phyloP scores from a whole-genome alignment of 30 jellyfish, hydroid and myxozoan species.

The Cassiopea xamachana region DNA sequence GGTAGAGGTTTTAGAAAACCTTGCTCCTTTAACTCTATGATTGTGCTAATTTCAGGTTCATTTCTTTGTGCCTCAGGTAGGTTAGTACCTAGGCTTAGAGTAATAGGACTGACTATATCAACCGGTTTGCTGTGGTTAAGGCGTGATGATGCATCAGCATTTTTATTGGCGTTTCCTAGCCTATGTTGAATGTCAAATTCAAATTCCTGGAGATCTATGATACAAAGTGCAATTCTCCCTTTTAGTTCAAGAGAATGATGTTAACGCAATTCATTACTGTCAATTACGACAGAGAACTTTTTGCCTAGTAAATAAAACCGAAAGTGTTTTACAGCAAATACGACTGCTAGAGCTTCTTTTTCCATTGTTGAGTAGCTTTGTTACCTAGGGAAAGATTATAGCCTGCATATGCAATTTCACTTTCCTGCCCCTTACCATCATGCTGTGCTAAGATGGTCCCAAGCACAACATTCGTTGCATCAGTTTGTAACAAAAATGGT shows the following conservation, averaged over 20 bases:
- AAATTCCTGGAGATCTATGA: constrained; percentile 61
- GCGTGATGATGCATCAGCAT: constrained; percentile 77
- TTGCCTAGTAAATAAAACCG: constrained; percentile 57
- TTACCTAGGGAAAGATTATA: constrained; percentile 20
- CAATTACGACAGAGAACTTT: constrained; percentile 36
- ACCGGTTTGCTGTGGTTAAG: constrained; percentile 26
- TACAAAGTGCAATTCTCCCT: constrained; percentile 79
- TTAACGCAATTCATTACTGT: constrained; percentile 65
- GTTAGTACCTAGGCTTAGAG: not conserved
- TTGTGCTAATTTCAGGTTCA: constrained; percentile 11
- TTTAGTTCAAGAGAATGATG: constrained; percentile 60
- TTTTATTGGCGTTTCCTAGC: constrained; percentile 42
- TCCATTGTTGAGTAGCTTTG: constrained; percentile 39
- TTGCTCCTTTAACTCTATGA: constrained; percentile 20
- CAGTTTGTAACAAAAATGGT: constrained; percentile 45
- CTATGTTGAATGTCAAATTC: constrained; percentile 50
- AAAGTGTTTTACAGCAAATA: constrained; percentile 47
- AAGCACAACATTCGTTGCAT: constrained; percentile 58
- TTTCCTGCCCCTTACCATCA: constrained; percentile 29
- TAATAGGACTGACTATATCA: not conserved
- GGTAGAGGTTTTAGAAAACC: constrained; percentile 41
- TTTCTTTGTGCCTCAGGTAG: constrained; percentile 18
- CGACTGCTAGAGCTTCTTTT: constrained; percentile 67
- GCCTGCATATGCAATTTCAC: constrained; percentile 60
- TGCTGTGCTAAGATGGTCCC: constrained; percentile 63